A percentile compares a stretch with the other conserved stretches of the same genome.
These are phyloP conservation scores for Drosophila neonasuta DNA, from an alignment of 2,888 invertebrate species.

Conservation along the genomic window DNA sequence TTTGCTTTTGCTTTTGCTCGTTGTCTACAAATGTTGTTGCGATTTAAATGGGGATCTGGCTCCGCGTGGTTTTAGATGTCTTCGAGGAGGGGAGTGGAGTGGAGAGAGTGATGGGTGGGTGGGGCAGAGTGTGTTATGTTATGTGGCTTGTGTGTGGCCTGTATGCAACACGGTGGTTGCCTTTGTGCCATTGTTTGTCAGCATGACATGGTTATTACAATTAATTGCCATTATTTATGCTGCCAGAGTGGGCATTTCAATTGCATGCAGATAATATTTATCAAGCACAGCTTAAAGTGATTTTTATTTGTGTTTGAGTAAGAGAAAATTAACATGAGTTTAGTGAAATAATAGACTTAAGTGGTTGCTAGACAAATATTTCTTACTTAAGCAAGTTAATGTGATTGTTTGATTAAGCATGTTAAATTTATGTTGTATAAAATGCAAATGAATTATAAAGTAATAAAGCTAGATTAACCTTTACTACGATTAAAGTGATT, in stretches of 20 bases:
- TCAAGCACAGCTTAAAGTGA: constrained; percentile 1
- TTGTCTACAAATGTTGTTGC: constrained; percentile 22
- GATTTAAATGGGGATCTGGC: constrained; percentile 31
- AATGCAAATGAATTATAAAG: no score
- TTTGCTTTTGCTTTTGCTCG: constrained; percentile 3
- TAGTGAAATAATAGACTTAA: neutral
- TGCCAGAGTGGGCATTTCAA: constrained; percentile 7
- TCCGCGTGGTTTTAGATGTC: constrained; percentile 1
- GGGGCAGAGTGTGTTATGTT: constrained; percentile 6
- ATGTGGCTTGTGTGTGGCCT: constrained; percentile 27
- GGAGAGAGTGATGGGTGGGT: constrained; percentile 23
- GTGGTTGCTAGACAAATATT: no score
- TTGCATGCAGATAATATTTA: constrained; percentile 10
- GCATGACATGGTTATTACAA: constrained; percentile 36
- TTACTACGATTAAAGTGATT: neutral
- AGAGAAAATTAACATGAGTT: neutral
- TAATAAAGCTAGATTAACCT: no score
- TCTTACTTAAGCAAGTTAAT: no score
- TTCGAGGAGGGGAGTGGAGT: neutral
- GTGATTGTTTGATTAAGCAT: no score
- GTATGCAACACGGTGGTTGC: constrained; percentile 16
- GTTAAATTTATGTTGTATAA: no score
- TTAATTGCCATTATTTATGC: constrained; percentile 36
- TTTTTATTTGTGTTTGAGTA: neutral
- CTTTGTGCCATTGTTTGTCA: constrained; percentile 39